Percentiles rank a stretch among this genome's conserved stretches.
Conservation (phyloP, 1,140 invertebrate species). For the Araneus ventricosus region DNA sequence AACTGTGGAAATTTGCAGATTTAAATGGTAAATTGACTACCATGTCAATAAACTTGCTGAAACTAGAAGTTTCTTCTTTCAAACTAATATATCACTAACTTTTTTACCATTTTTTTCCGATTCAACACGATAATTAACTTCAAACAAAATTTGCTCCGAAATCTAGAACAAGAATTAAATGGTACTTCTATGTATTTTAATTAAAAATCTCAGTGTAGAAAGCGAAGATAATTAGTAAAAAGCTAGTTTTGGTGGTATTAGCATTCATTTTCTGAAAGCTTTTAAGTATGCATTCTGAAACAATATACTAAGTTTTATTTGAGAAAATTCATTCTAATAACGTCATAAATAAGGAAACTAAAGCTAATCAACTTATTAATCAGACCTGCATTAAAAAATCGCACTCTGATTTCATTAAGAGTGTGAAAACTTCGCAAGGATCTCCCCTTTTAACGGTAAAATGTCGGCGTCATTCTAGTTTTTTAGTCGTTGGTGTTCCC, state of each 20-base stretch:
- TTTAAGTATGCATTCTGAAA: background rate
- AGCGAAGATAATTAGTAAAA: background rate
- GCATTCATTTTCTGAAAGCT: background rate
- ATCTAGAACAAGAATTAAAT: too few relatives aligned
- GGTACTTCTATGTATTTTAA: too few relatives aligned
- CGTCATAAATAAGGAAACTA: background rate
- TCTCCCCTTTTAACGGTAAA: slow-evolving; percentile 23
- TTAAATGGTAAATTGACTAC: too few relatives aligned
- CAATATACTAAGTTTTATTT: background rate
- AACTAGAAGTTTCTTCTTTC: too few relatives aligned
- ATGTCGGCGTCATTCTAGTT: background rate
- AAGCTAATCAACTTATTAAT: background rate
- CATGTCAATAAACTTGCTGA: too few relatives aligned
- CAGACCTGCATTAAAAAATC: background rate
- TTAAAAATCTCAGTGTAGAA: background rate
- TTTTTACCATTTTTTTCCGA: too few relatives aligned
- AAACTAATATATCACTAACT: too few relatives aligned
- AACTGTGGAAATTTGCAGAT: too few relatives aligned
- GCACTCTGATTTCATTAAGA: background rate
- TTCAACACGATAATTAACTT: too few relatives aligned
- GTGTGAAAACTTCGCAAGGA: background rate
- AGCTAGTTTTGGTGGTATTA: background rate
- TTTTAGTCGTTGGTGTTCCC: background rate
- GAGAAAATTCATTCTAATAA: background rate
- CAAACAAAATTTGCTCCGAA: too few relatives aligned